phyloP scores from a whole-genome alignment of 2,113 vertebrate genomes.

The Toxostoma redivivum region DNA sequence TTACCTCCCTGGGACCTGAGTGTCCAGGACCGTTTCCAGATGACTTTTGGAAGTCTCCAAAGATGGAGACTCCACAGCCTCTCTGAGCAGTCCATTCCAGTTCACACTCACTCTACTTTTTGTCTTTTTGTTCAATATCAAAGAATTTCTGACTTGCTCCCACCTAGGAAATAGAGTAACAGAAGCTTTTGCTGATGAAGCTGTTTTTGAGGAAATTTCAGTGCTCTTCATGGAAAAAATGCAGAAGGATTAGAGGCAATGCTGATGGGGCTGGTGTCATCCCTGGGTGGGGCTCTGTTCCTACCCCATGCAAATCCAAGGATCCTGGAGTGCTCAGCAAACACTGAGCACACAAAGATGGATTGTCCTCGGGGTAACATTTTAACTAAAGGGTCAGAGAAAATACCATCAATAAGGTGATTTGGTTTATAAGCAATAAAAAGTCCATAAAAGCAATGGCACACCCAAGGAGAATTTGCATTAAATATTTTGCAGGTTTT shows the following conservation, averaged over 20 bases:
- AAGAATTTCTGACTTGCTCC: background rate
- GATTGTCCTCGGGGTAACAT: background rate
- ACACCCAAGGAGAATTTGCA: background rate
- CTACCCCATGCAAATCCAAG: background rate
- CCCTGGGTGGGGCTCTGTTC: background rate
- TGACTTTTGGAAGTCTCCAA: background rate
- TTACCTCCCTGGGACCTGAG: background rate
- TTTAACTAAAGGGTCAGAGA: constrained; percentile 16
- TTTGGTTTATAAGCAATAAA: constrained; percentile 19
- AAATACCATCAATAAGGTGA: background rate
- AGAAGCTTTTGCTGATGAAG: background rate
- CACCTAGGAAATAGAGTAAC: background rate
- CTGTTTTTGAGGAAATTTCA: background rate
- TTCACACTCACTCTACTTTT: background rate
- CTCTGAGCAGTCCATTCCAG: background rate
- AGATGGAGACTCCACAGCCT: background rate
- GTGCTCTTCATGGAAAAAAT: background rate
- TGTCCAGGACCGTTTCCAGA: background rate
- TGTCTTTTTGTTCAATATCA: background rate
- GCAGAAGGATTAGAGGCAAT: background rate
- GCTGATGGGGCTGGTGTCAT: background rate
- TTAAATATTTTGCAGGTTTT: background rate
- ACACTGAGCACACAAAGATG: background rate
- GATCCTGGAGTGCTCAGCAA: background rate
- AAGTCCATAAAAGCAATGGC: background rate